phyloP scores from a whole-genome alignment of 2,797 vertebrate species.

The Lithobates sylvaticus region DNA sequence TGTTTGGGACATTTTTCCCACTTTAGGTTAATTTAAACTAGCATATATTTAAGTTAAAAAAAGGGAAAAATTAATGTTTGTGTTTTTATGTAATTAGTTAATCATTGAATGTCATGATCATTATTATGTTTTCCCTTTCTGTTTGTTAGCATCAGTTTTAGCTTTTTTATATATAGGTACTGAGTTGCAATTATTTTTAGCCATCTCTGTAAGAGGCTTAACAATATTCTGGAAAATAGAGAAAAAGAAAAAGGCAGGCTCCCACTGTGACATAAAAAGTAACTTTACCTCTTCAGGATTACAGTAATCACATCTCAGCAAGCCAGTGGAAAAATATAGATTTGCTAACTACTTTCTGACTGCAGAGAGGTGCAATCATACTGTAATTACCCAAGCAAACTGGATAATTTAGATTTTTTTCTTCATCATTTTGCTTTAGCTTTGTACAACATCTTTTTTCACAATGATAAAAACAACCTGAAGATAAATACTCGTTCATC shows the following conservation, averaged over 20 bases:
- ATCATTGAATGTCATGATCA: not conserved
- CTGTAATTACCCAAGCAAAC: slow-evolving; percentile 56
- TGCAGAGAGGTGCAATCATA: slow-evolving; percentile 51
- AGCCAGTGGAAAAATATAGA: slow-evolving; percentile 59
- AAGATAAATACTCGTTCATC: slow-evolving; percentile 41
- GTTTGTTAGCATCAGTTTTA: not conserved
- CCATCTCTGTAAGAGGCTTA: slow-evolving; percentile 15
- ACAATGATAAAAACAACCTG: slow-evolving; percentile 21
- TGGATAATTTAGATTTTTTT: slow-evolving; percentile 41
- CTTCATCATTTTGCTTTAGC: slow-evolving; percentile 13
- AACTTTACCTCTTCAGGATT: slow-evolving; percentile 50
- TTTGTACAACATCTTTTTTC: slow-evolving; percentile 28
- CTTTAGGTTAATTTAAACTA: no score
- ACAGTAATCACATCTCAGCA: slow-evolving; percentile 57
- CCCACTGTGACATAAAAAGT: slow-evolving; percentile 44
- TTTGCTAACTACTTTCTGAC: slow-evolving; percentile 57
- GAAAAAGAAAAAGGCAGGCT: slow-evolving; percentile 16
- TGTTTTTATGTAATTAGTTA: not conserved
- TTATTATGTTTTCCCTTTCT: not conserved
- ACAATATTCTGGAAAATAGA: slow-evolving; percentile 18
- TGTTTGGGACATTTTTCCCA: no score
- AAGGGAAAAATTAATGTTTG: no score
- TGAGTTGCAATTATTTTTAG: slow-evolving; percentile 35
- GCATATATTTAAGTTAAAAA: no score
- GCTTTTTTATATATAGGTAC: not conserved